Evolutionary conservation across 2,797 vertebrate species (phyloP).

Genomic region (Valencia hispanica): DNA sequence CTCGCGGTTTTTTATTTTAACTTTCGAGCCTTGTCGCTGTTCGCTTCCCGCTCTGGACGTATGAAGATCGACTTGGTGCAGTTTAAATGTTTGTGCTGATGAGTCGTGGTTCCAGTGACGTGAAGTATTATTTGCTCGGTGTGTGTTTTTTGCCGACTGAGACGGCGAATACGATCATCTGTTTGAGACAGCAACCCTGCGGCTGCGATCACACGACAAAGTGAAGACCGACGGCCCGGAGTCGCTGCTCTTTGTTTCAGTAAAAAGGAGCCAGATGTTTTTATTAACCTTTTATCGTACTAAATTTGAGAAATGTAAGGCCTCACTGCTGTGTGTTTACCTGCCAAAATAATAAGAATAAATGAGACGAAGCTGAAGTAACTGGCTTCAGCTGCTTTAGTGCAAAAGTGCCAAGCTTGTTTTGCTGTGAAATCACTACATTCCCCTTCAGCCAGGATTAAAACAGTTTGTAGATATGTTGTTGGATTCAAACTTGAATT

Average conservation of each 20-base stretch:
- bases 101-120: slow-evolving; percentile 61
- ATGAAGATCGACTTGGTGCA: slow-evolving; percentile 68
- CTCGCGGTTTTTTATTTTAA: not conserved
- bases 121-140: slow-evolving; percentile 56
- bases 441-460: not conserved
- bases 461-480: slow-evolving; percentile 29
- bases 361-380: slow-evolving; percentile 2
- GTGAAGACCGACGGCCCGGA: slow-evolving; percentile 13
- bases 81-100: slow-evolving; percentile 62
- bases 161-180: slow-evolving; percentile 9
- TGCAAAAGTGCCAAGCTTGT: slow-evolving; percentile 8
- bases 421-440: not conserved
- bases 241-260: not conserved
- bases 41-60: slow-evolving; percentile 59
- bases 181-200: slow-evolving; percentile 24
- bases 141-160: slow-evolving; percentile 23
- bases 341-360: not conserved
- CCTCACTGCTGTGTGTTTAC: slow-evolving; percentile 5
- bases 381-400: not conserved
- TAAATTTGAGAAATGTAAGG: not conserved
- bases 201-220: slow-evolving; percentile 30
- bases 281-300: not conserved
- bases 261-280: not conserved
- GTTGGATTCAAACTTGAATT: slow-evolving; percentile 14
- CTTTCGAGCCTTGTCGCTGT: slow-evolving; percentile 15